Conservation (phyloP, 2,113 vertebrate genomes). For the Rhinopomastus cyanomelas region DNA sequence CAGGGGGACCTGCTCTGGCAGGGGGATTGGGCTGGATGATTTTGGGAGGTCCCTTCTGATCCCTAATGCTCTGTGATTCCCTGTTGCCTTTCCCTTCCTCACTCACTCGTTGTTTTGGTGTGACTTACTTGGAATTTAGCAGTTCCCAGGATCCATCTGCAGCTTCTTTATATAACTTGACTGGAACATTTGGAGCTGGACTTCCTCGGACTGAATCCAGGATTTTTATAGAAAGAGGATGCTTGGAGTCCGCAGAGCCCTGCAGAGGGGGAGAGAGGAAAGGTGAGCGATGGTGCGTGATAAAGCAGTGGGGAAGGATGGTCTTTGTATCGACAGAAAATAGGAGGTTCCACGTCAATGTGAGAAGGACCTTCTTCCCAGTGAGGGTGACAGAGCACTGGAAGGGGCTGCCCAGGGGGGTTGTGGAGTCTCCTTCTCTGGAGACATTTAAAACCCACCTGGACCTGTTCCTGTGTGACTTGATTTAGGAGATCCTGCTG, state of each 20-base stretch:
- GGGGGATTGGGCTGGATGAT: too few relatives aligned
- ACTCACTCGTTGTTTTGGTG: not conserved
- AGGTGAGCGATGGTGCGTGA: not conserved
- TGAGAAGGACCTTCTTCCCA: too few relatives aligned
- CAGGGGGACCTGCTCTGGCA: too few relatives aligned
- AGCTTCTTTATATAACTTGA: constrained; percentile 73
- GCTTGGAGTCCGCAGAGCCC: constrained; percentile 60
- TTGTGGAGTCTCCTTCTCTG: too few relatives aligned
- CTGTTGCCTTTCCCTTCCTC: not conserved
- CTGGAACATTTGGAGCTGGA: constrained; percentile 74
- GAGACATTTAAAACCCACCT: too few relatives aligned
- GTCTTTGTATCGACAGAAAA: not conserved
- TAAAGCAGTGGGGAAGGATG: not conserved
- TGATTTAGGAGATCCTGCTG: too few relatives aligned
- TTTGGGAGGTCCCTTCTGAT: too few relatives aligned
- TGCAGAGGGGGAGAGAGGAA: constrained; percentile 47
- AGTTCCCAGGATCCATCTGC: constrained; percentile 75
- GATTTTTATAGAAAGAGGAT: constrained; percentile 83
- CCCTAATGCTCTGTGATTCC: too few relatives aligned
- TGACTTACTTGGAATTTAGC: constrained; percentile 77
- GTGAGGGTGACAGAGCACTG: too few relatives aligned
- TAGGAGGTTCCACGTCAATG: too few relatives aligned
- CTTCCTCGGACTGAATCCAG: constrained; percentile 83
- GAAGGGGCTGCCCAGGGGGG: too few relatives aligned
- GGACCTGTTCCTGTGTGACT: too few relatives aligned